Percentiles rank a stretch among this genome's conserved stretches.
Evolutionary conservation across 1,140 invertebrate genomes (phyloP).

Genomic region (Drosophila equinoxialis): DNA sequence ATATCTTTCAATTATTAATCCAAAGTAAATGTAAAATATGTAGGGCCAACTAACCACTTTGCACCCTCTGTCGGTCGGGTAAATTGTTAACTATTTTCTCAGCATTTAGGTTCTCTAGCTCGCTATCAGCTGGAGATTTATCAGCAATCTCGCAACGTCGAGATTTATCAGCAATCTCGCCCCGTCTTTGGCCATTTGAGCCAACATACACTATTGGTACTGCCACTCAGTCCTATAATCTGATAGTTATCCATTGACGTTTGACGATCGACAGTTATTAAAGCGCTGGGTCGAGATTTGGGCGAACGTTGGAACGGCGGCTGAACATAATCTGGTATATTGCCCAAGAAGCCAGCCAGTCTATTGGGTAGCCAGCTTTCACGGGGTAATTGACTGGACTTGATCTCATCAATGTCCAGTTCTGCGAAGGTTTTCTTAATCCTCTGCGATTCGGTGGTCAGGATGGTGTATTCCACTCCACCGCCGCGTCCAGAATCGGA

Average conservation of each 20-base stretch:
- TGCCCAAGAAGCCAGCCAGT: conserved; percentile 67
- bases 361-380: conserved; percentile 80
- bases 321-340: conserved; percentile 74
- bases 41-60: conserved; percentile 56
- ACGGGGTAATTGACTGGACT: conserved; percentile 51
- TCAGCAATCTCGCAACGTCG: no score
- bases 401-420: conserved; percentile 86
- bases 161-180: conserved; percentile 66
- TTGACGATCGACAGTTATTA: conserved; percentile 74
- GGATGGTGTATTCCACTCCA: conserved; percentile 64
- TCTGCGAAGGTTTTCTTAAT: conserved; percentile 93
- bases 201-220: conserved; percentile 68
- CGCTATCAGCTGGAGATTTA: conserved; percentile 73
- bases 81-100: conserved; percentile 76
- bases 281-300: conserved; percentile 86
- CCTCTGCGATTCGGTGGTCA: conserved; percentile 84
- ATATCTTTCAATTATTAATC: background rate
- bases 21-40: background rate
- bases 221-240: conserved; percentile 67
- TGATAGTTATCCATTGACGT: conserved; percentile 74
- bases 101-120: conserved; percentile 75
- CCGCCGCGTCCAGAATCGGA: conserved; percentile 38
- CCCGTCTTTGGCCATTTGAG: conserved; percentile 65
- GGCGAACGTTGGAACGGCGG: conserved; percentile 87
- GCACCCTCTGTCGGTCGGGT: conserved; percentile 64